Base-by-base conservation (phyloP, 2,113 vertebrate genomes). In the Verasper variegatus region DNA sequence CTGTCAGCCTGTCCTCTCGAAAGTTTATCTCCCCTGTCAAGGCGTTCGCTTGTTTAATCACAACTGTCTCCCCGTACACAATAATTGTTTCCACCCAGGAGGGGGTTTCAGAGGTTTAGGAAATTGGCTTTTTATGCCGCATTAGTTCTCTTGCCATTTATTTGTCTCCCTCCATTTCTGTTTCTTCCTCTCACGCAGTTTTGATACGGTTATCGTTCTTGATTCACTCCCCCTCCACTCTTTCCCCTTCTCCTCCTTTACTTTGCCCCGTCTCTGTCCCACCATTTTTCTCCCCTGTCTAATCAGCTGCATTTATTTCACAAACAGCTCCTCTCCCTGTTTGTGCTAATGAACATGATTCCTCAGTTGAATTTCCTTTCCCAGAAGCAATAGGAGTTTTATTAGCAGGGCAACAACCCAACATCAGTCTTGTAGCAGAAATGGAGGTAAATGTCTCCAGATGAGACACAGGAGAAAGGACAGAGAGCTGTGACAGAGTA, bases 11-110 rank as follows among this genome's bases (percentile, higher is more conserved):
- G 54, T 78, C 81, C 83, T 82, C 80, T 77, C 87, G 24, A 47
- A 81, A 80, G 72, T 85, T 90, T 90, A 93, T 93, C 88, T 86
- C 71, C 52, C 12, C 76, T 83, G 86, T 89, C 90, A 89, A 83
- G 81, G 62, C 86, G 0, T 56, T 62, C 7, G 8, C 79, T 88
- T 89, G 77, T 83, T 88, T 84, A 89, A 87, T 92, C 84, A 86
- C 55, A 86, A 83, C 81, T 67, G 89, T 84, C 82, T 88, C 49
- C 65, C 76, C 15, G 31, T 79, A 73, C 55, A 55, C 87, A 73
- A 83, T 88, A 88, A 93, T 88, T 90, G 86, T 90, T 79, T 90
- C 86, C 69, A 80, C 75, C 79, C 84, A 81, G 86, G 80, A 82
- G 84, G 89, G 76, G 83, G 82, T 66, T 86, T 88, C 74, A 63